Evolutionary conservation across 1,140 invertebrate species (phyloP).

Genomic region (Diabrotica virgifera): DNA sequence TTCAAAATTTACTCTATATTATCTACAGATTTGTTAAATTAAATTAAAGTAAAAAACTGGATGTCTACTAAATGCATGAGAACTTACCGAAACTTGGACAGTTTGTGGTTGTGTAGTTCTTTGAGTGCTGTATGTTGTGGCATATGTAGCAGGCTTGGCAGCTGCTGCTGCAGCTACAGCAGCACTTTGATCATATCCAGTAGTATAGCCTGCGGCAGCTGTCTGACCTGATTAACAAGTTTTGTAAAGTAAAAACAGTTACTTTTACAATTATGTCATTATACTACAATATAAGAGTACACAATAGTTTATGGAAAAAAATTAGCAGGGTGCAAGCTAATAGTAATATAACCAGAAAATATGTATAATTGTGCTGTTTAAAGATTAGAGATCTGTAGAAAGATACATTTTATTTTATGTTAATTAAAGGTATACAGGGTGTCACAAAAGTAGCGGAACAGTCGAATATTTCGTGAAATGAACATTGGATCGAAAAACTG

Average conservation of each 20-base stretch:
- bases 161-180: slow-evolving; percentile 52
- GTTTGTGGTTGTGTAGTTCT: slow-evolving; percentile 48
- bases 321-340: background rate
- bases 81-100: slow-evolving; percentile 47
- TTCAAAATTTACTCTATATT: too few species aligned
- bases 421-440: too few species aligned
- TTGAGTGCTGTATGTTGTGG: slow-evolving; percentile 53
- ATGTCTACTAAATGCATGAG: slow-evolving; percentile 46
- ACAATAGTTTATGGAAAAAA: background rate
- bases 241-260: background rate
- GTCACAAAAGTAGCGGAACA: too few species aligned
- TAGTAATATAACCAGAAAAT: background rate
- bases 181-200: slow-evolving; percentile 63
- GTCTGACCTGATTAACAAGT: slow-evolving; percentile 51
- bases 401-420: too few species aligned
- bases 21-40: too few species aligned
- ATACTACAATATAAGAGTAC: background rate
- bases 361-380: too few species aligned
- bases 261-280: background rate
- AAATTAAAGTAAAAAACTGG: slow-evolving; percentile 11
- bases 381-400: too few species aligned
- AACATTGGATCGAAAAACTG: too few species aligned
- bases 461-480: too few species aligned
- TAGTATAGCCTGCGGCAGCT: slow-evolving; percentile 62
- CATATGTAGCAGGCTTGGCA: slow-evolving; percentile 56